A percentile compares a stretch with the other conserved stretches of the same genome.
phyloP scores from a whole-genome alignment of 2,113 vertebrate genomes.

The Neolamprologus ventralis region DNA sequence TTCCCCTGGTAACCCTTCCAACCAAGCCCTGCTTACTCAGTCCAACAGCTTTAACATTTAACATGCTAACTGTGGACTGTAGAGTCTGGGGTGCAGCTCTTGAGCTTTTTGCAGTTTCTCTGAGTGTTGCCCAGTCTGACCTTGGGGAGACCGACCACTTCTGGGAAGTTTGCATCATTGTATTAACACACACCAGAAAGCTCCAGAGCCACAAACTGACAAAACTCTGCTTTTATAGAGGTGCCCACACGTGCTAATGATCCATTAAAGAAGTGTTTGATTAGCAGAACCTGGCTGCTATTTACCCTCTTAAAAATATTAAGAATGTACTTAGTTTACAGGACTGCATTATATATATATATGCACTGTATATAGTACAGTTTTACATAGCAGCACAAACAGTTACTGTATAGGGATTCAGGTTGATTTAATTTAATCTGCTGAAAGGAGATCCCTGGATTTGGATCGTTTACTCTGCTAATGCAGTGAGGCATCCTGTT shows the following conservation, averaged over 20 bases:
- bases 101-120: background rate
- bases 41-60: background rate
- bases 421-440: background rate
- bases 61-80: background rate
- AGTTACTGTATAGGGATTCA: background rate
- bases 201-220: background rate
- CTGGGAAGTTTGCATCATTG: background rate
- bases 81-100: background rate
- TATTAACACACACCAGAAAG: background rate
- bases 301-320: background rate
- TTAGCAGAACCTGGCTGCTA: background rate
- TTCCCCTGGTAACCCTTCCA: background rate
- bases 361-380: background rate
- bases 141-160: background rate
- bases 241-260: background rate
- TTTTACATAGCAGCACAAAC: background rate
- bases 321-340: background rate
- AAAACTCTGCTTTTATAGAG: accelerated
- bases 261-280: background rate
- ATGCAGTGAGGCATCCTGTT: background rate
- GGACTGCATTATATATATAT: background rate
- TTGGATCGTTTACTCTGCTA: background rate
- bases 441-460: background rate
- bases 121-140: background rate
- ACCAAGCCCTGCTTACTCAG: background rate